Conservation (phyloP, 2,888 invertebrate genomes). For the Chymomyza caudatula region DNA sequence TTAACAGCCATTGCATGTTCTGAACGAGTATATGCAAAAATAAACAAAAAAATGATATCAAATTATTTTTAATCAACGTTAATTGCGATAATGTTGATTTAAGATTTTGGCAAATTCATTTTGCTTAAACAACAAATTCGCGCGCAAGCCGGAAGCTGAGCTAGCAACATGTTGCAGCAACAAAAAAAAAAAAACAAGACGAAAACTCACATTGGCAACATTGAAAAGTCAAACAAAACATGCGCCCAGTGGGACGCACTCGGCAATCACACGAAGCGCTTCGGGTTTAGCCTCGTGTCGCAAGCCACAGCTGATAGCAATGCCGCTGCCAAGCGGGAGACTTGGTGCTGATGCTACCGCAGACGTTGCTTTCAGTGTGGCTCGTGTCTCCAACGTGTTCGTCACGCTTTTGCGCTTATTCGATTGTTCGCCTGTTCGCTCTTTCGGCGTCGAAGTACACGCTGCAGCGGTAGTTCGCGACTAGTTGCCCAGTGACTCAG, state of each 20-base stretch:
- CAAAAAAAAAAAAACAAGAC: background rate
- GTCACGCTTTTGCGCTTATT: slow-evolving; percentile 67
- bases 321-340: slow-evolving; percentile 50
- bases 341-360: slow-evolving; percentile 73
- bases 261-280: background rate
- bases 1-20: background rate
- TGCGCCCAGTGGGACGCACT: slow-evolving; percentile 24
- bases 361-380: slow-evolving; percentile 76
- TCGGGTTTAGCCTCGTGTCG: background rate
- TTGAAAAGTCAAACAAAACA: slow-evolving; percentile 47
- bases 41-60: background rate
- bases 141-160: slow-evolving; percentile 49
- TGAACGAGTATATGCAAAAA: background rate
- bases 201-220: slow-evolving; percentile 38
- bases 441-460: slow-evolving; percentile 43
- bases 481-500: background rate
- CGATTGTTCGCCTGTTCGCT: background rate
- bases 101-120: background rate
- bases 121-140: background rate
- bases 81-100: background rate
- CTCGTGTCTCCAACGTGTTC: slow-evolving; percentile 78
- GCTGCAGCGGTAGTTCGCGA: slow-evolving; percentile 11
- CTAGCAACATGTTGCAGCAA: slow-evolving; percentile 54
- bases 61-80: slow-evolving; percentile 1
- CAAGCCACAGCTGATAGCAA: slow-evolving; percentile 58